Base-by-base conservation (phyloP, 2,888 invertebrate genomes). In the Urechis unicinctus region DNA sequence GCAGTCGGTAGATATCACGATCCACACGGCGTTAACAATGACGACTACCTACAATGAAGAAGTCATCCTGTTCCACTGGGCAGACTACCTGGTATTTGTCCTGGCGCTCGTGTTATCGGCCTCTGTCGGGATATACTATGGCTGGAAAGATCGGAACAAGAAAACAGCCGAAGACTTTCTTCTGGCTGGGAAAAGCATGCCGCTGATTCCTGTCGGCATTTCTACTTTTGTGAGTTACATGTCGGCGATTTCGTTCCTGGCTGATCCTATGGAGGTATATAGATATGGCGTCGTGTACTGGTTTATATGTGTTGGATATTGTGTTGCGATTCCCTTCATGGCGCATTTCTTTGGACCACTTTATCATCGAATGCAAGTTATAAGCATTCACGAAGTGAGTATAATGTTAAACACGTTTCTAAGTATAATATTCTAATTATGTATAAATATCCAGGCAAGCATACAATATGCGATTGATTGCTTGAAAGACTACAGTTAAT, bases 151-250 rank as follows among this genome's bases (percentile, higher is more conserved):
- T n/a, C n/a, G n/a, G 61, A 78, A 81, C 70, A 78, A 81, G 70
- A 85, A 61, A 76, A 86, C 74, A 13, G 72, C 70, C 43, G 67
- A 66, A 36, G 75, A 76, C 51, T 68, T 74, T 49, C 66, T 77
- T 4, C 68, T 75, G 58, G 75, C 75, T 6, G 62, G 71, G n/a
- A 59, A 72, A 28, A 64, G 63, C 43, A 70, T 76, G 69, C 65
- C 68, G 21, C 65, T n/a, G n/a, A n/a, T 56, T 26, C 61, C 61
- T 2, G 61, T 61, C 26, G 48, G 57, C 1, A 46, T 58, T 28
- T 61, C 61, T 21, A 41, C 53, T 17, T 61, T 59, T 29, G 57
- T 58, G 25, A 55, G 53, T n/a, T 52, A 31, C 29, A 13, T 60
- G 45, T 61, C 61, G 2, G 56, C 61, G 36, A 57, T 61, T 13